These are phyloP conservation scores for Ophioninae sp. DNA, from an alignment of 2,888 invertebrate genomes.

Conservation along the genomic window DNA sequence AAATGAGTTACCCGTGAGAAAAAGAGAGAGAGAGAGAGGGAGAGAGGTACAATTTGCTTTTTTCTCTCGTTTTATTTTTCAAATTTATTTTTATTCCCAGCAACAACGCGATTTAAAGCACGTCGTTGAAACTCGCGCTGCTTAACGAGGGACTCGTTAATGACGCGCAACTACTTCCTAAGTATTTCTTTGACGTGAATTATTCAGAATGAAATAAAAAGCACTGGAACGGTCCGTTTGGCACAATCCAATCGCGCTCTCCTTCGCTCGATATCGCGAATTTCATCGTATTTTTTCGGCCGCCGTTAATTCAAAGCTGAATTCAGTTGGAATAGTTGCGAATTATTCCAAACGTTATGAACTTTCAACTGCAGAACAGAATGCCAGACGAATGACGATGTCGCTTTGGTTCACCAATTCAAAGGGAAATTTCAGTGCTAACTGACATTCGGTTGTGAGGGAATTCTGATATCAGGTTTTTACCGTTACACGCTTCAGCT, in stretches of 20 bases:
- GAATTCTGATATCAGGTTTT: not conserved
- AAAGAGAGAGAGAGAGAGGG: not conserved
- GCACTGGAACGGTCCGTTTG: not conserved
- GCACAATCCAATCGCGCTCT: not conserved
- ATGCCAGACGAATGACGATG: too few species aligned
- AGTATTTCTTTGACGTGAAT: slow-evolving; percentile 14
- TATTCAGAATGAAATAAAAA: slow-evolving; percentile 21
- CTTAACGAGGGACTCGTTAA: slow-evolving; percentile 48
- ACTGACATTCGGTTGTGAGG: too few species aligned
- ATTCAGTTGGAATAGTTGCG: not conserved
- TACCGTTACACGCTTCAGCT: not conserved
- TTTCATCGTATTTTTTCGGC: not conserved
- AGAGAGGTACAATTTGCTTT: not conserved
- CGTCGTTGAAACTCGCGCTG: not conserved
- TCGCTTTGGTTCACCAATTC: too few species aligned
- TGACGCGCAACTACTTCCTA: slow-evolving; percentile 22
- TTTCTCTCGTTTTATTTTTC: slow-evolving; percentile 1
- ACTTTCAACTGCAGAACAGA: too few species aligned
- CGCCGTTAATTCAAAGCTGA: not conserved
- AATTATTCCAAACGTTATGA: too few species aligned
- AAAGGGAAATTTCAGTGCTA: too few species aligned
- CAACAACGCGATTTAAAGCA: slow-evolving; percentile 26
- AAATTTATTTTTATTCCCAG: not conserved
- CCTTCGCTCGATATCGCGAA: not conserved
- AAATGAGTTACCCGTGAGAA: not conserved